Evolutionary conservation across 2,888 invertebrate genomes (phyloP).

Genomic region (Ctena decussata): DNA sequence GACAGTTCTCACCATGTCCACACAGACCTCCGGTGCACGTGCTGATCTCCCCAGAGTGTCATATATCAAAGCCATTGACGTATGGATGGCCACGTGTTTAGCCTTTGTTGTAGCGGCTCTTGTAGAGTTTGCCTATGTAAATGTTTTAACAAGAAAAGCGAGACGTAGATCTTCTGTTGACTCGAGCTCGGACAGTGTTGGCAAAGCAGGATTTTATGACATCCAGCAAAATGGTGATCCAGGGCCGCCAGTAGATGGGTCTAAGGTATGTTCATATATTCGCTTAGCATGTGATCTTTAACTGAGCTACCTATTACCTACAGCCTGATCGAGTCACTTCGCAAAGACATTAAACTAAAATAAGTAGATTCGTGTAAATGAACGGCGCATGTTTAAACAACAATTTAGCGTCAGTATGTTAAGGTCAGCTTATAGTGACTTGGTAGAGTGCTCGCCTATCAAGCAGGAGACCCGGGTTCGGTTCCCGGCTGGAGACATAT

Average conservation of each 20-base stretch:
- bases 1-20: constrained; percentile 76
- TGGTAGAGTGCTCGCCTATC: too few relatives aligned
- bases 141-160: not conserved
- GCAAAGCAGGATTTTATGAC: not conserved
- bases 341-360: too few relatives aligned
- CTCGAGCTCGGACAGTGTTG: not conserved
- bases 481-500: too few relatives aligned
- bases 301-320: too few relatives aligned
- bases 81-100: constrained; percentile 4
- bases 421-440: too few relatives aligned
- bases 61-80: constrained; percentile 37
- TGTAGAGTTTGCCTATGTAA: constrained; percentile 21
- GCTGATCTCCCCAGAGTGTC: constrained; percentile 65
- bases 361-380: too few relatives aligned
- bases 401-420: too few relatives aligned
- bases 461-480: too few relatives aligned
- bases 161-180: not conserved
- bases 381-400: too few relatives aligned
- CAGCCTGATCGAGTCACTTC: too few relatives aligned
- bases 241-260: not conserved
- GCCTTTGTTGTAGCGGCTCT: not conserved
- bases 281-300: too few relatives aligned
- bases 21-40: constrained; percentile 69
- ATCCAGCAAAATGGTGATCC: not conserved
- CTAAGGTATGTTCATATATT: not conserved